A percentile compares a stretch with the other conserved stretches of the same genome.
Conservation (phyloP, 2,113 vertebrate species). For the Malurus melanocephalus region DNA sequence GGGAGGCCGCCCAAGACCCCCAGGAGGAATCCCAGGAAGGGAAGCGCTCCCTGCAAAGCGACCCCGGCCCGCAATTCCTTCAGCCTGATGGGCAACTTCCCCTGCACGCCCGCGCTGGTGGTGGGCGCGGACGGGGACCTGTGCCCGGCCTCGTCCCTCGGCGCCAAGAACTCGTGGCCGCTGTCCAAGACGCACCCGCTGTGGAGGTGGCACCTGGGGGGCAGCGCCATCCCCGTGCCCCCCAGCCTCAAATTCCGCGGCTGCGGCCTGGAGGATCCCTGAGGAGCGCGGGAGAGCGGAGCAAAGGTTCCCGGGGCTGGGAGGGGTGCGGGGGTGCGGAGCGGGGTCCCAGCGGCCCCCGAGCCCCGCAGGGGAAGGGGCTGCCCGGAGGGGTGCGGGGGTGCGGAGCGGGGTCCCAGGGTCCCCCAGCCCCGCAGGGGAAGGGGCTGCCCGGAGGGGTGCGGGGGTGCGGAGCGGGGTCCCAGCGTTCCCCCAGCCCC, state of each 20-base stretch:
- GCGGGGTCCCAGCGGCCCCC: background rate
- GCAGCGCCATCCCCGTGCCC: constrained; percentile 75
- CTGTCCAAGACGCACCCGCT: constrained; percentile 74
- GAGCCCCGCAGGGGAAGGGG: background rate
- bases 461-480: background rate
- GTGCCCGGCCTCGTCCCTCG: constrained; percentile 75
- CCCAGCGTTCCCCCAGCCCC: background rate
- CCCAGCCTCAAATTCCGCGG: constrained; percentile 77
- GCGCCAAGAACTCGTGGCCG: constrained; percentile 51
- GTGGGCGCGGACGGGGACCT: constrained; percentile 80
- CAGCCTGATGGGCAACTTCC: constrained; percentile 76
- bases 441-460: background rate
- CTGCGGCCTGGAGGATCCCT: constrained; percentile 55
- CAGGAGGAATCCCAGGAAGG: constrained; percentile 18
- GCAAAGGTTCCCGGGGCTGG: background rate
- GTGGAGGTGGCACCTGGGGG: constrained; percentile 79
- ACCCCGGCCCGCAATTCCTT: constrained; percentile 69
- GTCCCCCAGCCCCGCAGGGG: background rate
- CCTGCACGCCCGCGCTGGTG: constrained; percentile 76
- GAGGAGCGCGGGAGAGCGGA: background rate
- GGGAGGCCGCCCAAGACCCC: background rate
- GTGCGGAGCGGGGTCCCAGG: background rate
- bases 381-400: background rate
- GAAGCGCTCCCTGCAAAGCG: background rate
- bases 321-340: background rate